Conservation (phyloP, 2,113 vertebrate genomes). For the Perca schrenkii region DNA sequence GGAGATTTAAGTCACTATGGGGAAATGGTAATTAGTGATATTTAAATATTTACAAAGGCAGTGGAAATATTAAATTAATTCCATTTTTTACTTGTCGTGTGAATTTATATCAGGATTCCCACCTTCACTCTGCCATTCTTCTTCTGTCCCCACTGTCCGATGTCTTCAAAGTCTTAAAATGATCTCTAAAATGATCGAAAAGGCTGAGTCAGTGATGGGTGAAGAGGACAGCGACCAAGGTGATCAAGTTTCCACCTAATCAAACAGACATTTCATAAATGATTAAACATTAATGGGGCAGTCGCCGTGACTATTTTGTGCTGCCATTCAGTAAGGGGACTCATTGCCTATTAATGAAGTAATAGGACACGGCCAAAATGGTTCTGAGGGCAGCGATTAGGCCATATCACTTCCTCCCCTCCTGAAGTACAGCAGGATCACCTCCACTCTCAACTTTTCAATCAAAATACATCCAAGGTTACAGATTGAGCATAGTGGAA, state of each 20-base stretch:
- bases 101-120: background rate
- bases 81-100: background rate
- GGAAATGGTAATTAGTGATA: background rate
- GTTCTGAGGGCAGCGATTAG: slow-evolving; percentile 60
- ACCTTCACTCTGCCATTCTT: background rate
- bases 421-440: slow-evolving; percentile 58
- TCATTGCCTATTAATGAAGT: slow-evolving; percentile 79
- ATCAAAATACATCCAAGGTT: slow-evolving; percentile 59
- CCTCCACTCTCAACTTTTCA: slow-evolving; percentile 46
- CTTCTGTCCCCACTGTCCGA: background rate
- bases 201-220: slow-evolving; percentile 12
- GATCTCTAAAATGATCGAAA: slow-evolving; percentile 8
- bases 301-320: slow-evolving; percentile 64
- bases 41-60: background rate
- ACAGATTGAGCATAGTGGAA: slow-evolving; percentile 39
- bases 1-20: background rate
- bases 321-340: slow-evolving; percentile 49
- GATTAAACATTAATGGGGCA: slow-evolving; percentile 73
- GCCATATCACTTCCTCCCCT: slow-evolving; percentile 62
- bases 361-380: slow-evolving; percentile 66
- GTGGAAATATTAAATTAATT: background rate
- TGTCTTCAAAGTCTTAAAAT: background rate
- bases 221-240: slow-evolving; percentile 22
- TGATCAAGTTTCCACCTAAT: slow-evolving; percentile 61
- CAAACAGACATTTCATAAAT: slow-evolving; percentile 75